phyloP scores from a whole-genome alignment of 2,113 vertebrate genomes.

The Rhegmatorhina hoffmannsi region DNA sequence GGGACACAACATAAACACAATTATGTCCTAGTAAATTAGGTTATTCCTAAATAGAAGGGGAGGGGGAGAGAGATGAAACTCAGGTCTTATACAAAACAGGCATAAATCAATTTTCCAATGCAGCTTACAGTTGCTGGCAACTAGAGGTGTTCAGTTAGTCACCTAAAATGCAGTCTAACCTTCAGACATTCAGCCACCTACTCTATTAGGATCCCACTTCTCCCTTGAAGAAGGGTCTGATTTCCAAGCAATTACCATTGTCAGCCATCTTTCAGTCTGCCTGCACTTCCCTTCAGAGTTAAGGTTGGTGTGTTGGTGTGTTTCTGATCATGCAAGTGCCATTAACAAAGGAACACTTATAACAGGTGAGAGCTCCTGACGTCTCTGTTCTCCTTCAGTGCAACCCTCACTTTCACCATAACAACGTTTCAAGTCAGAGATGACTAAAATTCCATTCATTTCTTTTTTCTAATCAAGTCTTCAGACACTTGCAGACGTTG shows the following conservation, averaged over 20 bases:
- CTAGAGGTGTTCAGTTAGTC: neutral
- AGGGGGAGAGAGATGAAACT: neutral
- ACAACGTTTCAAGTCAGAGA: neutral
- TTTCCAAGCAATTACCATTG: neutral
- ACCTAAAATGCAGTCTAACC: neutral
- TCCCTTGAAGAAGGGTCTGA: neutral
- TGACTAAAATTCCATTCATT: neutral
- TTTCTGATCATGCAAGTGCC: neutral
- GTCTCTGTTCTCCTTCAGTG: neutral
- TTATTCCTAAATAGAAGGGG: neutral
- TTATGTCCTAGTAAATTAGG: neutral
- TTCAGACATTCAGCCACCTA: neutral
- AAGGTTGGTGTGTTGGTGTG: neutral
- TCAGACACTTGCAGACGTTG: neutral
- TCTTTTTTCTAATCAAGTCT: neutral
- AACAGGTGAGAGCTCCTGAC: neutral
- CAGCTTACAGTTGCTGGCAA: neutral
- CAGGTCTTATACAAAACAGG: neutral
- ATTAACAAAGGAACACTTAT: neutral
- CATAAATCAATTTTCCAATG: neutral
- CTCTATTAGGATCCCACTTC: neutral
- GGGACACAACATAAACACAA: slow-evolving; percentile 2
- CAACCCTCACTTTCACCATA: neutral
- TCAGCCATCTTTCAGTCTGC: neutral
- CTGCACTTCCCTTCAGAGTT: neutral